Conservation (phyloP, 2,888 invertebrate species). For the Agrochola lota region DNA sequence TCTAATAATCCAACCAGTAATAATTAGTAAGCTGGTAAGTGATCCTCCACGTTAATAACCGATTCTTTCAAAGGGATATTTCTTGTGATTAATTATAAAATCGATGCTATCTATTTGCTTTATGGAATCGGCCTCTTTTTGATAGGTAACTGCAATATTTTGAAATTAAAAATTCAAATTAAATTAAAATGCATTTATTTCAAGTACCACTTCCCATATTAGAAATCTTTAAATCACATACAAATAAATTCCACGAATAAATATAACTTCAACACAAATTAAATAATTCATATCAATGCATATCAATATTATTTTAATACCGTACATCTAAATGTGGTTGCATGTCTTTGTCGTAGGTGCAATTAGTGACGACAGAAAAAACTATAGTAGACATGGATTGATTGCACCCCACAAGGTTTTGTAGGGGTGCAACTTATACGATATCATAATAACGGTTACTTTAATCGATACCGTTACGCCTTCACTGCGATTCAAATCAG, state of each 20-base stretch:
- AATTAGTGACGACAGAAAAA: neutral
- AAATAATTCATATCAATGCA: too few relatives aligned
- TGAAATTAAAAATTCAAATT: too few relatives aligned
- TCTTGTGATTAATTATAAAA: slow-evolving; percentile 24
- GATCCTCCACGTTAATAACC: too few relatives aligned
- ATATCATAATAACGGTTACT: neutral
- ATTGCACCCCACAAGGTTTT: neutral
- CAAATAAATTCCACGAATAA: too few relatives aligned
- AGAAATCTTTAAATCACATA: too few relatives aligned
- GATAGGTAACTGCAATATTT: neutral
- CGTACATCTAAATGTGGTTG: neutral
- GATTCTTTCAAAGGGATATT: slow-evolving; percentile 3
- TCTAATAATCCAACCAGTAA: neutral
- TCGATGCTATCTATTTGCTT: slow-evolving; percentile 3
- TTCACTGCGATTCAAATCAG: neutral
- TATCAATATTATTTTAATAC: neutral
- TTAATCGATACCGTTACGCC: neutral
- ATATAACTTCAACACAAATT: too few relatives aligned
- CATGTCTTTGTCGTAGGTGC: neutral
- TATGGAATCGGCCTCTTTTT: neutral
- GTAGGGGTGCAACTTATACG: neutral
- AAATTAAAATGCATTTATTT: too few relatives aligned
- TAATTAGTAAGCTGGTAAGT: neutral
- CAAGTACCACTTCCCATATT: too few relatives aligned
- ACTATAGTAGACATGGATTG: neutral